Base-by-base conservation (phyloP, 92 coral and sea anemone species). In the Desmophyllum pertusum region DNA sequence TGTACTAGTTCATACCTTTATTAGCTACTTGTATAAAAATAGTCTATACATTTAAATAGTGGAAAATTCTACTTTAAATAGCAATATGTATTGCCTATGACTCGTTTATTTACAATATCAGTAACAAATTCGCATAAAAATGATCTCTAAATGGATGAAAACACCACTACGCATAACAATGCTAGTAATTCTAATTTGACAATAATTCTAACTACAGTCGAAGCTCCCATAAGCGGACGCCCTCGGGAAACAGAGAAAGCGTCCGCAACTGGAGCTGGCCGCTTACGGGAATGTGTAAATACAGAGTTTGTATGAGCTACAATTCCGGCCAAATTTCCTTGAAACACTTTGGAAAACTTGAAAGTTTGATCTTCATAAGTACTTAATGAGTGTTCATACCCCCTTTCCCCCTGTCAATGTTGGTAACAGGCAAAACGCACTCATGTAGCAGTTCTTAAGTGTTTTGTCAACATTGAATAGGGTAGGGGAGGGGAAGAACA, bases 21-120 rank as follows among this genome's bases (percentile, higher is more conserved):
- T 80, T 35, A 38, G 37, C 64, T 52, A 68, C 75, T 52, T 9
- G 37, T 62, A 78, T 17, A 69, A 68, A 80, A 69, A 69, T 80
- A 80, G 13, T 69, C 33, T 79, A 31, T n/a, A 14, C 6, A 36
- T 3, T 68, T 80, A 80, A 80, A 80, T 80, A 80, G 45, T 80
- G 5, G 13, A 48, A 79, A 67, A 31, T 21, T 80, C 64, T 80
- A 80, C 43, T n/a, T 66, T 80, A 66, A 80, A 80, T 80, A 80
- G 67, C 23, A 36, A 77, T 23, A 36, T 36, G 29, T 63, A 33
- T 30, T 33, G 31, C 64, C 21, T 65, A 50, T n/a, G 37, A 30
- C 35, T 35, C 5, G 23, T 21, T 7, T 66, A 48, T 75, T 30
- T 66, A 66, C 62, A 66, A 33, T 45, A 35, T 67, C 27, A 15